These are phyloP conservation scores for Alouatta palliata DNA, from an alignment of 2,113 vertebrate species.

Conservation along the genomic window DNA sequence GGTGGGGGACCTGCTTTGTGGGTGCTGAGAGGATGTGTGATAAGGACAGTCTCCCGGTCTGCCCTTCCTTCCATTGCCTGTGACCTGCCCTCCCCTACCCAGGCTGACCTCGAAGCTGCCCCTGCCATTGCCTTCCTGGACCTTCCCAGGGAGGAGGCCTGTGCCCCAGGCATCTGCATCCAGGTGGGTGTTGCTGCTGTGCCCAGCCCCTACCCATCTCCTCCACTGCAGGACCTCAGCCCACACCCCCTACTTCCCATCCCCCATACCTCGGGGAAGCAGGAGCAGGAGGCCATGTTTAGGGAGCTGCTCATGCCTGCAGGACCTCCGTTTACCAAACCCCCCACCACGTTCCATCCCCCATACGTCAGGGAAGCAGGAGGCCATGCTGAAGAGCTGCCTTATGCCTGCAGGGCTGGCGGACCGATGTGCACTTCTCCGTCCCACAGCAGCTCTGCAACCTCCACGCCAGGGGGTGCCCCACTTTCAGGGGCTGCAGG, in stretches of 20 bases:
- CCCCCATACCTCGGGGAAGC: not conserved
- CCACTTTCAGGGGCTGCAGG: accelerated
- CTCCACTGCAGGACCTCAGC: not conserved
- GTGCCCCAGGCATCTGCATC: slow-evolving; percentile 4
- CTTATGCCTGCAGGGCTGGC: not conserved
- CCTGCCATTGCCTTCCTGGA: not conserved
- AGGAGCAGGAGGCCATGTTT: not conserved
- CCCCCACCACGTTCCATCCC: too few species aligned
- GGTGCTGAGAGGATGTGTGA: not conserved
- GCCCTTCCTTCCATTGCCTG: too few species aligned
- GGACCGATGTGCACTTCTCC: not conserved
- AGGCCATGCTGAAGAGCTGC: too few species aligned
- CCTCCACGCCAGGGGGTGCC: not conserved
- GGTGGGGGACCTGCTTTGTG: not conserved
- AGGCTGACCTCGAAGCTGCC: not conserved
- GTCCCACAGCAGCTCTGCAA: slow-evolving; percentile 33
- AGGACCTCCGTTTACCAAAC: too few species aligned
- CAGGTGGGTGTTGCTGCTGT: not conserved
- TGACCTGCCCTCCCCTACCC: accelerated
- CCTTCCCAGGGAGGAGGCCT: not conserved
- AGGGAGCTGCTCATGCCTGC: not conserved
- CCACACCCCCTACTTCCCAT: not conserved
- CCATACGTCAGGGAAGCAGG: accelerated
- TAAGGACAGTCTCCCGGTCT: not conserved
- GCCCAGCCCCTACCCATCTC: too few species aligned